Evolutionary conservation across 1,140 invertebrate species (phyloP), one percentile per base, ranked within the genome.

Genomic region (Spodoptera frugiperda): DNA sequence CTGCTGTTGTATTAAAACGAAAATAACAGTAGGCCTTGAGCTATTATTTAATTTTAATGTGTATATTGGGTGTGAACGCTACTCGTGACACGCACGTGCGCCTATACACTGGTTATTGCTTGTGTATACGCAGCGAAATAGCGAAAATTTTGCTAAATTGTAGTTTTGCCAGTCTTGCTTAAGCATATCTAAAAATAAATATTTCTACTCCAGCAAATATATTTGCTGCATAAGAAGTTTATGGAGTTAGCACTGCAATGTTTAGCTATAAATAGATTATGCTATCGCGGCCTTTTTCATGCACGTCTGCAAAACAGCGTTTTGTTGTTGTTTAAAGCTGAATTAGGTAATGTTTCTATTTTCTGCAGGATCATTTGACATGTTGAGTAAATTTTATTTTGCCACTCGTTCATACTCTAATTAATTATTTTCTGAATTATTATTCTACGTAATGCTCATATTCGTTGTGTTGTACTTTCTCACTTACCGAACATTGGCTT

Each of bases 41-140:
- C 89, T 83, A 90, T 91, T 89, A 88, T 90, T 89, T 90, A 87
- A 89, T 89, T 91, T 91, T 90, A 90, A 89, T 91, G 86, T 88
- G 83, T 87, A 89, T 78, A 84, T 88, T 84, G 87, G 87, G 83
- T 84, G 87, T 80, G 82, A 84, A 85, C 77, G 72, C 46, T 77
- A 61, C 51, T 46, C 70, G 76, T 48, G 71, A 78, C 73, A 70
- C 72, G 80, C 79, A 81, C 70, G 77, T 80, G 78, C 53, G 65
- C 14, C 44, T 44, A 70, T 65, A 75, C 30, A 53, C 59, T 65
- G 10, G 57, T 49, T 54, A 65, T 30, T 65, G 30, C 65, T 53
- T 68, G 33, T 68, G 74, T 76, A n/a, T n/a, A 17, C 39, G 33
- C 39, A 76, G n/a, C n/a, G 48, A 55, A 67, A 76, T 68, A 55